phyloP scores from a whole-genome alignment of 2,888 invertebrate species.

The Coleophora deauratella region DNA sequence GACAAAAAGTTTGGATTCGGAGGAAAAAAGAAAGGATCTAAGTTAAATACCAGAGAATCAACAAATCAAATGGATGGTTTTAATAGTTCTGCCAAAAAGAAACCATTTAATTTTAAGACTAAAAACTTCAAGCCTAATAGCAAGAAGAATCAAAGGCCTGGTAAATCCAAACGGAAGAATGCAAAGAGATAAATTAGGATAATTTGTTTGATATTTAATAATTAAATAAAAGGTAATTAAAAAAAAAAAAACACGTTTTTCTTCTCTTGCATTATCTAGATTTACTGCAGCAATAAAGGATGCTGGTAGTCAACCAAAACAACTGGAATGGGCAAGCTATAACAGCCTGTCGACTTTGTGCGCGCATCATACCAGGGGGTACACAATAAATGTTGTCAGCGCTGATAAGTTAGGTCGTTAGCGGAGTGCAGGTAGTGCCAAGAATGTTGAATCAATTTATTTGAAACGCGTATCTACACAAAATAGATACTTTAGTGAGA shows the following conservation, averaged over 20 bases:
- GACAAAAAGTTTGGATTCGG: constrained; percentile 95
- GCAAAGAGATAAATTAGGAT: constrained; percentile 38
- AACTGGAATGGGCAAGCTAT: too few species aligned
- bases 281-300: too few species aligned
- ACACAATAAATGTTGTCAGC: too few species aligned
- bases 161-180: constrained; percentile 68
- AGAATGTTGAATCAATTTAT: too few species aligned
- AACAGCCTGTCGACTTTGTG: too few species aligned
- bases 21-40: constrained; percentile 93
- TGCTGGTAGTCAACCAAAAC: too few species aligned
- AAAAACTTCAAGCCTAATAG: constrained; percentile 52
- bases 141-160: constrained; percentile 61
- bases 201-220: constrained; percentile 5
- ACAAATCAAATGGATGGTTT: constrained; percentile 78
- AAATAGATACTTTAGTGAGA: too few species aligned
- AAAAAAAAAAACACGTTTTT: constrained; percentile 1
- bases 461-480: too few species aligned
- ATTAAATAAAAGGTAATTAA: constrained; percentile 1
- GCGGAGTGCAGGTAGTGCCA: too few species aligned
- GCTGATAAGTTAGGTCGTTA: too few species aligned
- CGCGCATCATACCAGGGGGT: too few species aligned
- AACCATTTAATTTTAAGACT: constrained; percentile 50
- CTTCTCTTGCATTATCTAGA: background rate
- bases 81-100: constrained; percentile 55
- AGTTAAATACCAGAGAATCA: constrained; percentile 90